Evolutionary conservation across 2,113 vertebrate species (phyloP).

Genomic region (Neomonachus schauinslandi): DNA sequence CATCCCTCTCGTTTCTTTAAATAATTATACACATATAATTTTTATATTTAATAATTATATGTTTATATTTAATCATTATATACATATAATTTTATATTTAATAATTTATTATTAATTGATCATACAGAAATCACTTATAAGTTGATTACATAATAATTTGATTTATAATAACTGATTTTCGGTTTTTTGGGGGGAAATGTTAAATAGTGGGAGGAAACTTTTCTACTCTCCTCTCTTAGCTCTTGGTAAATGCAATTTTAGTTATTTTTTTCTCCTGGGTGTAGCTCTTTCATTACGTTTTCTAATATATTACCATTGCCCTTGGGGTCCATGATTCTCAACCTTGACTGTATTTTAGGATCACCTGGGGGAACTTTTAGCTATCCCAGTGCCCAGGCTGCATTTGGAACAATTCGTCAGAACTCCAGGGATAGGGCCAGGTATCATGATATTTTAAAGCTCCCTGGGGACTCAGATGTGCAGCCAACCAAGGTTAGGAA

Average conservation of each 20-base stretch:
- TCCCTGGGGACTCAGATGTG: background rate
- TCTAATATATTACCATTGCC: slow-evolving; percentile 36
- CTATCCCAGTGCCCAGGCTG: background rate
- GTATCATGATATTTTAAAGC: background rate
- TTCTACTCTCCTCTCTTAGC: background rate
- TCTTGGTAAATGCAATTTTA: background rate
- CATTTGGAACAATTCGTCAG: slow-evolving; percentile 19
- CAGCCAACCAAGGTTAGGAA: background rate
- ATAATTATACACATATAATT: background rate
- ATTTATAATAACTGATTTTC: background rate
- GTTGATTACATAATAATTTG: background rate
- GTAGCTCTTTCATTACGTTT: slow-evolving; percentile 39
- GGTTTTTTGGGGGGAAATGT: background rate
- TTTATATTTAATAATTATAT: background rate
- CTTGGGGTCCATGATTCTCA: slow-evolving; percentile 9
- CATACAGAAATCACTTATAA: background rate
- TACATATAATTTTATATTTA: background rate
- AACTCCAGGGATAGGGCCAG: background rate
- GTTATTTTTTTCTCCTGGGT: slow-evolving; percentile 1
- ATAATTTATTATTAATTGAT: background rate
- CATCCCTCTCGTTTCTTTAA: background rate
- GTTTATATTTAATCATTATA: background rate
- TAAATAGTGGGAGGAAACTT: background rate
- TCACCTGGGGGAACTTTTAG: slow-evolving; percentile 4
- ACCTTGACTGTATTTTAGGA: background rate